These are phyloP conservation scores for Gallinago nigripennis DNA, from an alignment of 2,797 vertebrate genomes.

Conservation along the genomic window DNA sequence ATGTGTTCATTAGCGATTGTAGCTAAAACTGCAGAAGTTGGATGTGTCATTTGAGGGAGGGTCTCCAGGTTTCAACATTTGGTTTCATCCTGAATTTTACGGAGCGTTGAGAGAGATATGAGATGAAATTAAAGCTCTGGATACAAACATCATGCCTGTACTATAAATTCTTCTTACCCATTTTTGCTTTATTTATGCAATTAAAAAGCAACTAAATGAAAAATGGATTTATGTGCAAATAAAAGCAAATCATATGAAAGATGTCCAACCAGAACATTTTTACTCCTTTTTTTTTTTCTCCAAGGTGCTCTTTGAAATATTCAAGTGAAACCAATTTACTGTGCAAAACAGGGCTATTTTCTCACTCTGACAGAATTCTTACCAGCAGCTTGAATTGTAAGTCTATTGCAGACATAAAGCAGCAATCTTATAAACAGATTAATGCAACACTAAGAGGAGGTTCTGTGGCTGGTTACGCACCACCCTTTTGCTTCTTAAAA, in stretches of 20 bases:
- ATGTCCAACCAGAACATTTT: not conserved
- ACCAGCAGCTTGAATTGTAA: not conserved
- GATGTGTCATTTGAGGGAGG: not conserved
- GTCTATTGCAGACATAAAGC: not conserved
- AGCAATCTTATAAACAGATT: slow-evolving; percentile 16
- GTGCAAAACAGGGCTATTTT: not conserved
- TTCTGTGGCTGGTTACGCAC: not conserved
- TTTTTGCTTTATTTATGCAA: not conserved
- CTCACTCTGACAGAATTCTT: not conserved
- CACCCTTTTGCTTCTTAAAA: not conserved
- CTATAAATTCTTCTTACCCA: not conserved
- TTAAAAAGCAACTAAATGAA: not conserved
- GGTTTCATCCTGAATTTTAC: not conserved
- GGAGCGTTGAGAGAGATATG: not conserved
- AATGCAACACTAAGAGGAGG: not conserved
- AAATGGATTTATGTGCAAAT: not conserved
- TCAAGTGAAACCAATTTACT: not conserved
- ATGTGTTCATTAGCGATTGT: not conserved
- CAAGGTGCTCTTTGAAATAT: not conserved
- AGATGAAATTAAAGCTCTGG: not conserved
- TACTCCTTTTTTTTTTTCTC: not conserved
- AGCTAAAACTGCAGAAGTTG: not conserved
- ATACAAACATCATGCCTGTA: not conserved
- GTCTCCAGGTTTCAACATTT: not conserved
- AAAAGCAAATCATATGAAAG: not conserved